phyloP scores from a whole-genome alignment of 2,113 vertebrate species.

The Hucho hucho region DNA sequence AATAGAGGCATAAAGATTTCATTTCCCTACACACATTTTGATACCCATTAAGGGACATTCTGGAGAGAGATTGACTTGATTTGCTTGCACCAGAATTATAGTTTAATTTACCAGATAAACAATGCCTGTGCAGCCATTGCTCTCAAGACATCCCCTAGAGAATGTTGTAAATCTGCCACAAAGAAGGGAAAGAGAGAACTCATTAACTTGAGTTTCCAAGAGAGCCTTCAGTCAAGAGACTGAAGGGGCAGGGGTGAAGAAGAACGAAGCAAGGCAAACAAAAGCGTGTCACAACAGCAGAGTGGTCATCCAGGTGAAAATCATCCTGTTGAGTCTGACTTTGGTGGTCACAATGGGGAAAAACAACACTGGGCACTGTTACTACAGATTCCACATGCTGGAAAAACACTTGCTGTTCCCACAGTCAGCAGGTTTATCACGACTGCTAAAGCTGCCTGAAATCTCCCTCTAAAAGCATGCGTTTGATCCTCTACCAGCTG shows the following conservation, averaged over 20 bases:
- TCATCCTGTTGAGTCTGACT: constrained; percentile 46
- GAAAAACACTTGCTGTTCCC: constrained; percentile 59
- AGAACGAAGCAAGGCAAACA: constrained; percentile 40
- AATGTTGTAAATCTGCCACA: neutral
- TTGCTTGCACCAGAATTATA: neutral
- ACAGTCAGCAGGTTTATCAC: constrained; percentile 63
- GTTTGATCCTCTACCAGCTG: constrained; percentile 52
- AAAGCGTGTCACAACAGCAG: constrained; percentile 59
- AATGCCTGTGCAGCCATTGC: neutral
- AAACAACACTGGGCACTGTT: constrained; percentile 45
- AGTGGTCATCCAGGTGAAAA: constrained; percentile 66
- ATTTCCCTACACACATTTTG: neutral
- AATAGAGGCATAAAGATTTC: neutral
- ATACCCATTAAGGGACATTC: neutral
- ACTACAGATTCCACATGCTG: constrained; percentile 53
- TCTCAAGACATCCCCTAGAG: constrained; percentile 16
- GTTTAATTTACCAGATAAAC: constrained; percentile 35
- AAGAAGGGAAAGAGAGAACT: neutral
- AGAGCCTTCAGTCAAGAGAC: constrained; percentile 4
- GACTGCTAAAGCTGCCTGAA: constrained; percentile 53
- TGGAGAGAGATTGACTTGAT: neutral
- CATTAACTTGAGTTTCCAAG: neutral
- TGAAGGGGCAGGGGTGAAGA: constrained; percentile 29
- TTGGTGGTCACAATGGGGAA: constrained; percentile 49
- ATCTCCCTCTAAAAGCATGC: constrained; percentile 43